A percentile compares a stretch with the other conserved stretches of the same genome.
phyloP scores from a whole-genome alignment of 2,113 vertebrate genomes.

The Upupa epops region DNA sequence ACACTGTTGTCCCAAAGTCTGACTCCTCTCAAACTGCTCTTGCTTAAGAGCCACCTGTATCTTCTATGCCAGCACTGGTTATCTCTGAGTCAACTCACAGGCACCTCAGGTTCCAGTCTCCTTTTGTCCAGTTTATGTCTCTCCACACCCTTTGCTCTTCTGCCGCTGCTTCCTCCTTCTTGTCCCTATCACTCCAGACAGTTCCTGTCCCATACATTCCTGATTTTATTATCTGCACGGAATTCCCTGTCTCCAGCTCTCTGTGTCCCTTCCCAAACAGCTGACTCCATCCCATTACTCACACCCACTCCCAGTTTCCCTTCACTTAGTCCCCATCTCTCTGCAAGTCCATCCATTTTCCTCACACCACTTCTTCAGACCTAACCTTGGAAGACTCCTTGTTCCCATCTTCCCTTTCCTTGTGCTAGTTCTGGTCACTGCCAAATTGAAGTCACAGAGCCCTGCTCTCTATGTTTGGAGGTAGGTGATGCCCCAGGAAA shows the following conservation, averaged over 20 bases:
- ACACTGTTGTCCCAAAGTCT: not conserved
- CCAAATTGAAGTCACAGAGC: not conserved
- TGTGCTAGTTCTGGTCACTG: not conserved
- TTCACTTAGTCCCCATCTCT: not conserved
- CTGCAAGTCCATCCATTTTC: not conserved
- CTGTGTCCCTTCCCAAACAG: not conserved
- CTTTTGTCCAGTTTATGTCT: not conserved
- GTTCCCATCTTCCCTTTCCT: not conserved
- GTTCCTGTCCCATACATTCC: not conserved
- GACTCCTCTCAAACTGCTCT: not conserved
- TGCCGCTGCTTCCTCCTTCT: not conserved
- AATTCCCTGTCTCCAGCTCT: not conserved
- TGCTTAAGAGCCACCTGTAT: not conserved
- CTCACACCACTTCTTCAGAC: rapidly evolving
- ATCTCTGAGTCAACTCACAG: not conserved
- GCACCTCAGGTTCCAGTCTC: not conserved
- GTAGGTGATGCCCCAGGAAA: not conserved
- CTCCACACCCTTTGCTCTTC: not conserved
- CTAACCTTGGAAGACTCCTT: not conserved
- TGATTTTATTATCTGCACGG: not conserved
- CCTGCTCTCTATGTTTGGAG: not conserved
- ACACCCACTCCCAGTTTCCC: not conserved
- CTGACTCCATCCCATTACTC: not conserved
- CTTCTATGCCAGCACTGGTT: not conserved
- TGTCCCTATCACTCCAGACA: not conserved